Percentiles rank a stretch among this genome's conserved stretches.
phyloP scores from a whole-genome alignment of 1,140 invertebrate genomes.

The Orius laevigatus region DNA sequence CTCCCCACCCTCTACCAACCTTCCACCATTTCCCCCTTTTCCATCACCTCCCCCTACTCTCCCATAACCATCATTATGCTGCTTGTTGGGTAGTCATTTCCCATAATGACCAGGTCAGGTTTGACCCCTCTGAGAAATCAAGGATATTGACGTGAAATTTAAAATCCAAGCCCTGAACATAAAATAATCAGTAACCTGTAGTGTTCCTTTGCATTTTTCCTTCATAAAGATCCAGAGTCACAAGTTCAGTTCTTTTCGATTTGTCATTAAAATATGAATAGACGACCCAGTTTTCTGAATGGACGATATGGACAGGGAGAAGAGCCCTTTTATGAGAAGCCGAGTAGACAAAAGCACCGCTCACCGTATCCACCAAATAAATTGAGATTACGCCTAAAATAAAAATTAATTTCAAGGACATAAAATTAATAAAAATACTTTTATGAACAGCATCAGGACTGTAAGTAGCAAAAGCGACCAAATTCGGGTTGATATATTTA shows the following conservation, averaged over 20 bases:
- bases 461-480: slow-evolving; percentile 72
- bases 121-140: too few relatives aligned
- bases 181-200: slow-evolving; percentile 31
- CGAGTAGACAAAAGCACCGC: slow-evolving; percentile 57
- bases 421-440: slow-evolving; percentile 30
- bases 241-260: slow-evolving; percentile 75
- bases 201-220: slow-evolving; percentile 74
- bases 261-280: slow-evolving; percentile 93
- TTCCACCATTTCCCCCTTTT: too few relatives aligned
- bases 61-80: too few relatives aligned
- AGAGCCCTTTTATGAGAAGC: slow-evolving; percentile 60
- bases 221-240: slow-evolving; percentile 88
- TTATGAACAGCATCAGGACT: slow-evolving; percentile 57
- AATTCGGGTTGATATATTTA: slow-evolving; percentile 96
- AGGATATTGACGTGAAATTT: too few relatives aligned
- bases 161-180: neutral
- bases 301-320: slow-evolving; percentile 74
- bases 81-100: too few relatives aligned
- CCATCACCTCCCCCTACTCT: too few relatives aligned
- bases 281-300: slow-evolving; percentile 94
- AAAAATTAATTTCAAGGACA: neutral
- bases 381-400: slow-evolving; percentile 52
- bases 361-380: slow-evolving; percentile 81
- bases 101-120: too few relatives aligned
- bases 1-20: too few relatives aligned